Conservation (phyloP, 2,113 vertebrate genomes). For the Daphoenositta chrysoptera region DNA sequence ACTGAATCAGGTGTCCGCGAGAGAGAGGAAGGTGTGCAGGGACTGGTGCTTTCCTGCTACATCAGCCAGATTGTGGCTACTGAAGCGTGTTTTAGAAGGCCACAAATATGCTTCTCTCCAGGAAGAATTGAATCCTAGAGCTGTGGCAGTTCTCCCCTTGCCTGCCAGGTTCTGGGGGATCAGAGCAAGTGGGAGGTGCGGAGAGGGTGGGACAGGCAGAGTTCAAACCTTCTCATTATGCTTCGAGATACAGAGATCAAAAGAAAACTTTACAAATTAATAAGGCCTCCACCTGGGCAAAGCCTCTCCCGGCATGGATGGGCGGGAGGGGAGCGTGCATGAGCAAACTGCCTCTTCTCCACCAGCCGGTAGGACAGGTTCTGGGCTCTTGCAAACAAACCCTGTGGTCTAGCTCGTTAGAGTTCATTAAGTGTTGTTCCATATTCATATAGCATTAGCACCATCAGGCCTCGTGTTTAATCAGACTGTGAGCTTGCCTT, state of each 20-base stretch:
- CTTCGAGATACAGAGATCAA: constrained; percentile 37
- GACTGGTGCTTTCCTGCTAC: background rate
- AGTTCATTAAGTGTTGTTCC: constrained; percentile 6
- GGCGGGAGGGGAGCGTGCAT: background rate
- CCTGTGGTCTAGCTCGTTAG: background rate
- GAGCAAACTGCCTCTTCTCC: constrained; percentile 15
- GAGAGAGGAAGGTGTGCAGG: background rate
- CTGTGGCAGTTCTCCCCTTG: background rate
- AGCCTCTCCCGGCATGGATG: background rate
- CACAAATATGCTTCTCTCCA: background rate
- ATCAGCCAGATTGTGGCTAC: background rate
- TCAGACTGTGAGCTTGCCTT: background rate
- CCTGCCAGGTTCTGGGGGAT: background rate
- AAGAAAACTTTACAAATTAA: constrained; percentile 17
- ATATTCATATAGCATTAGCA: constrained; percentile 41
- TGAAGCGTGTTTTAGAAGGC: background rate
- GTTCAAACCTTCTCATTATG: constrained; percentile 36
- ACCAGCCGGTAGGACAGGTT: constrained; percentile 57
- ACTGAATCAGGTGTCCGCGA: accelerated
- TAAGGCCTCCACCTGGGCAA: background rate
- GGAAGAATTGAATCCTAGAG: background rate
- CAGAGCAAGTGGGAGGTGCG: background rate
- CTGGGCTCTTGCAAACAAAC: background rate
- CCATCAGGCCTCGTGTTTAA: background rate
- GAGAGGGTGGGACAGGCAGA: background rate